Percentiles rank a stretch among this genome's conserved stretches.
Conservation (phyloP, 2,113 vertebrate species). For the Fregata magnificens region DNA sequence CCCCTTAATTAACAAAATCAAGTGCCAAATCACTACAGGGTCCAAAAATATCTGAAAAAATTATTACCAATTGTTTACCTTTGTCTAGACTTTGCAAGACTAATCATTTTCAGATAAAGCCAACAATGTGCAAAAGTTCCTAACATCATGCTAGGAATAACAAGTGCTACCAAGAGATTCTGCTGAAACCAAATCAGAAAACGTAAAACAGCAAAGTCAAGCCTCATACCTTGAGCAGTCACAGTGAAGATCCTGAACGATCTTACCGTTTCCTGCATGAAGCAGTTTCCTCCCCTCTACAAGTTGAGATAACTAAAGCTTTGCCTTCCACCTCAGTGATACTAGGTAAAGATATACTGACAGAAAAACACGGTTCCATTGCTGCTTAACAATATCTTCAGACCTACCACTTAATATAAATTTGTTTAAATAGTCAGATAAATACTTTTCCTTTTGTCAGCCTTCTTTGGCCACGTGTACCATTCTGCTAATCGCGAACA, state of each 20-base stretch:
- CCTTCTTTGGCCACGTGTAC: slow-evolving; percentile 70
- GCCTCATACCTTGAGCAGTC: slow-evolving; percentile 56
- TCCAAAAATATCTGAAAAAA: slow-evolving; percentile 52
- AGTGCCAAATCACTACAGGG: slow-evolving; percentile 78
- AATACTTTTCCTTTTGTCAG: slow-evolving; percentile 47
- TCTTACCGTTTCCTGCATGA: slow-evolving; percentile 18
- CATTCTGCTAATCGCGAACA: slow-evolving; percentile 7
- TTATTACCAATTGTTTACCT: slow-evolving; percentile 41
- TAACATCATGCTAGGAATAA: slow-evolving; percentile 53
- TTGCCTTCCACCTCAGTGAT: neutral
- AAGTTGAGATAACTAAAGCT: slow-evolving; percentile 12
- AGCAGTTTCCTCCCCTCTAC: slow-evolving; percentile 20
- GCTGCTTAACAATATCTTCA: slow-evolving; percentile 64
- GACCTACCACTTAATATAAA: slow-evolving; percentile 27
- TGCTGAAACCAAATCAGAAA: slow-evolving; percentile 42
- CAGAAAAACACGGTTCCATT: slow-evolving; percentile 17
- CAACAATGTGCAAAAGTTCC: slow-evolving; percentile 78
- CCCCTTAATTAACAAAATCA: slow-evolving; percentile 68
- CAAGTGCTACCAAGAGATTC: slow-evolving; percentile 73
- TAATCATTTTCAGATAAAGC: slow-evolving; percentile 71
- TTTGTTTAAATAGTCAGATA: slow-evolving; percentile 61
- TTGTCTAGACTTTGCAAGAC: slow-evolving; percentile 82
- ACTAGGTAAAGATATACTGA: neutral
- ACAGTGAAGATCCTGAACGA: slow-evolving; percentile 60
- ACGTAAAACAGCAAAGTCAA: slow-evolving; percentile 50